Conservation (phyloP, 53 echinoderm and acorn worm species). For the Mesocentrotus franciscanus region DNA sequence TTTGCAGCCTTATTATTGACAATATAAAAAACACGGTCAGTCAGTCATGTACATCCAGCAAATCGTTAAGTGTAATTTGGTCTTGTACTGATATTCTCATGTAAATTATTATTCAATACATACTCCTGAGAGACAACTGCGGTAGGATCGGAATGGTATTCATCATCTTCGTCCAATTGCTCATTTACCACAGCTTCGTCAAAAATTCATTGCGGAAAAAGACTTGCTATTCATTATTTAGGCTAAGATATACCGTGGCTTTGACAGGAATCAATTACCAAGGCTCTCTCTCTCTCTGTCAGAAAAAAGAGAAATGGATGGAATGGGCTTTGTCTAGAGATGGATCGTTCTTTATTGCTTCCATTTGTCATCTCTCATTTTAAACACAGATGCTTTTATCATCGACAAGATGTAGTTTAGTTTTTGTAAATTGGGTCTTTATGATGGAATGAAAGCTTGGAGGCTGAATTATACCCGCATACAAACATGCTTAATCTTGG, state of each 20-base stretch:
- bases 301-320: not conserved
- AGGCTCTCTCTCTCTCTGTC: not conserved
- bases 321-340: not conserved
- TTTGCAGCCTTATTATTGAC: not conserved
- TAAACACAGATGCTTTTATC: not conserved
- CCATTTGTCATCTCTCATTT: slow-evolving; percentile 27
- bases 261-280: slow-evolving; percentile 17
- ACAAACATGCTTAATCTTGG: not conserved
- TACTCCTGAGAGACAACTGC: not conserved
- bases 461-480: not conserved
- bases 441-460: not conserved
- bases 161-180: not conserved
- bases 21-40: not conserved
- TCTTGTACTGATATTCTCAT: not conserved
- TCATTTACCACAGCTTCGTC: slow-evolving; percentile 7
- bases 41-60: not conserved
- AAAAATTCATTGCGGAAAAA: slow-evolving; percentile 49
- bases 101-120: not conserved
- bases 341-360: not conserved
- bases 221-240: slow-evolving; percentile 30
- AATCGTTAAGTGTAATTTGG: not conserved
- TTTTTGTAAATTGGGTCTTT: slow-evolving; percentile 1
- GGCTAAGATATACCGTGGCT: not conserved
- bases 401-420: not conserved
- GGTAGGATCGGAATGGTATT: not conserved